Base-by-base conservation (phyloP, 2,113 vertebrate genomes). In the Oenanthe melanoleuca region DNA sequence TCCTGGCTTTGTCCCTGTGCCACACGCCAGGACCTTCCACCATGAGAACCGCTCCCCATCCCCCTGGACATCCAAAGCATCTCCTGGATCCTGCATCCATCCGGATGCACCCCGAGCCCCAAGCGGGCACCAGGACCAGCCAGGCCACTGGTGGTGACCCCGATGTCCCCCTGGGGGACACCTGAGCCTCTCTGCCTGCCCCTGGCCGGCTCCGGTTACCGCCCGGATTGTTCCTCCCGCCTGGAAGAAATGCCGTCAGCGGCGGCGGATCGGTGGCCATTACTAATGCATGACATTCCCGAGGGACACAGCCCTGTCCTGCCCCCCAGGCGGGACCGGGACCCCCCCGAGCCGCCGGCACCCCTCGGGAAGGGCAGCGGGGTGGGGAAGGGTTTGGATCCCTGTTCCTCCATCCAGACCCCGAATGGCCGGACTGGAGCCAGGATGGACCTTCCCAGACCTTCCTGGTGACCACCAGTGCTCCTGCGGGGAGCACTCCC, bases 201-300 rank as follows among this genome's bases (percentile, higher is more conserved):
- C 72, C 3, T 0, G 0, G 0, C 22, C 9, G 2, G 96, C 92
- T 97, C 94, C 2, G 2, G 88, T 97, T 97, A 53, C 97, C 2
- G 57, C 42, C 61, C 3, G 8, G 4, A 95, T 95, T 93, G 91
- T 96, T 84, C 71, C 79, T 72, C 77, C 23, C 1, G 69, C 53
- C 97, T 97, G 97, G 98, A 98, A 98, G 97, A 94, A 97, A 91
- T 95, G 97, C 88, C 6, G 70, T 18, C 80, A 95, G 97, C 96
- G 55, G 95, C 44, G 34, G 61, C n/a, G 80, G 97, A 96, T 98
- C 97, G 6, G 89, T 98, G 97, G 88, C 96, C 97, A 97, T 98
- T 96, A 98, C 92, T 98, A 98, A 98, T 98, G 95, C 96, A 98
- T 98, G 96, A 83, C 31, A 72, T 73, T 70, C 88, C 6, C 72